Percentiles rank a stretch among this genome's conserved stretches.
Conservation (phyloP, 1,140 invertebrate genomes). For the Hyles euphorbiae region DNA sequence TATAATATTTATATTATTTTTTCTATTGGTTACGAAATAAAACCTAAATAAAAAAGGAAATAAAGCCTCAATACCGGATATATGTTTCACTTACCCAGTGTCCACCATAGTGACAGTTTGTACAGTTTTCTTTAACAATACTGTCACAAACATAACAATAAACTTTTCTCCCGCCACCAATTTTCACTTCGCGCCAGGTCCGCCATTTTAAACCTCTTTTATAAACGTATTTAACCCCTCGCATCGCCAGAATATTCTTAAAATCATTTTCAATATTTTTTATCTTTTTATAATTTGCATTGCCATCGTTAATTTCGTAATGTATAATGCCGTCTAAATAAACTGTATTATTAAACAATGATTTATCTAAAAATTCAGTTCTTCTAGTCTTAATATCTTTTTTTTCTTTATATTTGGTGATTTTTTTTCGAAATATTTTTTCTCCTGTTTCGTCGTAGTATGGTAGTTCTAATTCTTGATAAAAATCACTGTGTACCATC, state of each 20-base stretch:
- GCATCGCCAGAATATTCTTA: conserved; percentile 32
- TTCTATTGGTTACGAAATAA: no score
- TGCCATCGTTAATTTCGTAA: conserved; percentile 13
- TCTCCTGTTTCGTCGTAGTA: neutral
- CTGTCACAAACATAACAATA: conserved; percentile 37
- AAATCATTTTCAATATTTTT: conserved; percentile 34
- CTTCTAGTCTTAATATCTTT: conserved; percentile 12
- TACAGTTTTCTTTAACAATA: conserved; percentile 18
- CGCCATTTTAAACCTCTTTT: conserved; percentile 43
- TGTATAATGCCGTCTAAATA: conserved; percentile 32
- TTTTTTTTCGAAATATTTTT: conserved; percentile 11
- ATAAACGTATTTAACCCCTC: conserved; percentile 35
- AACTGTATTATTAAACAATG: conserved; percentile 22
- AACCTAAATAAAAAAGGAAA: neutral
- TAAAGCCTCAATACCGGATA: neutral
- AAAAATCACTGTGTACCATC: no score
- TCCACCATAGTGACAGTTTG: conserved; percentile 26
- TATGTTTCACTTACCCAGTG: conserved; percentile 34
- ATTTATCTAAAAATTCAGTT: conserved; percentile 6
- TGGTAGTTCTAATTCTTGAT: no score
- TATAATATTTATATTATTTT: no score
- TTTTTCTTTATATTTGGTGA: conserved; percentile 10
- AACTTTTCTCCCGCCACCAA: conserved; percentile 18
- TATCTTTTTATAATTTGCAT: conserved; percentile 15
- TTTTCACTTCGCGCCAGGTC: conserved; percentile 37